phyloP scores from a whole-genome alignment of 2,888 invertebrate genomes.

The Toxonevra muliebris region DNA sequence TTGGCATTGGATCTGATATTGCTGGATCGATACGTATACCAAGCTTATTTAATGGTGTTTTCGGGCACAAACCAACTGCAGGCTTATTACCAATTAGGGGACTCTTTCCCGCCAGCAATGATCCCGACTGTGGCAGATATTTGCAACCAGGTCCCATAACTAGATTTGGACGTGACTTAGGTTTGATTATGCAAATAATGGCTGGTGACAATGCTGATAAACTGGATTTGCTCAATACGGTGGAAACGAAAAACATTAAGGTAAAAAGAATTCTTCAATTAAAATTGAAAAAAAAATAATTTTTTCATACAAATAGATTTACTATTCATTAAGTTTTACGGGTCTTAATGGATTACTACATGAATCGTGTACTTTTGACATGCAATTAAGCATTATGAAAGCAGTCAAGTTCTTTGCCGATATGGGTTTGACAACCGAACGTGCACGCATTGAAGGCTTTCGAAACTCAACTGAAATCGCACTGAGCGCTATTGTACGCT shows the following conservation, averaged over 20 bases:
- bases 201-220: conserved; percentile 65
- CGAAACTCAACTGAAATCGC: conserved; percentile 49
- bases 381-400: conserved; percentile 45
- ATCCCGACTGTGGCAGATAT: conserved; percentile 66
- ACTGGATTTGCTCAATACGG: conserved; percentile 67
- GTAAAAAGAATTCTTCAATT: conserved; percentile 50
- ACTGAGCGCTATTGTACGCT: conserved; percentile 41
- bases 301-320: conserved; percentile 36
- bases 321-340: conserved; percentile 49
- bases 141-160: conserved; percentile 78
- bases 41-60: conserved; percentile 85
- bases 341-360: conserved; percentile 48
- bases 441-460: conserved; percentile 40
- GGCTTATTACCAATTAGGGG: conserved; percentile 70
- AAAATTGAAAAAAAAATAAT: background rate
- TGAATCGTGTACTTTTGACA: conserved; percentile 45
- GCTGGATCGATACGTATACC: conserved; percentile 90
- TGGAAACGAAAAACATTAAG: conserved; percentile 65
- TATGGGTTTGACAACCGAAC: conserved; percentile 42
- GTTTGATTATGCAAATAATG: conserved; percentile 72
- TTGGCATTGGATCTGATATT: conserved; percentile 86
- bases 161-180: conserved; percentile 80
- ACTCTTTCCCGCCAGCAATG: conserved; percentile 70
- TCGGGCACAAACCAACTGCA: conserved; percentile 85
- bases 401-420: conserved; percentile 49